These are phyloP conservation scores for Scomber colias DNA, from an alignment of 2,113 vertebrate genomes.

Conservation along the genomic window DNA sequence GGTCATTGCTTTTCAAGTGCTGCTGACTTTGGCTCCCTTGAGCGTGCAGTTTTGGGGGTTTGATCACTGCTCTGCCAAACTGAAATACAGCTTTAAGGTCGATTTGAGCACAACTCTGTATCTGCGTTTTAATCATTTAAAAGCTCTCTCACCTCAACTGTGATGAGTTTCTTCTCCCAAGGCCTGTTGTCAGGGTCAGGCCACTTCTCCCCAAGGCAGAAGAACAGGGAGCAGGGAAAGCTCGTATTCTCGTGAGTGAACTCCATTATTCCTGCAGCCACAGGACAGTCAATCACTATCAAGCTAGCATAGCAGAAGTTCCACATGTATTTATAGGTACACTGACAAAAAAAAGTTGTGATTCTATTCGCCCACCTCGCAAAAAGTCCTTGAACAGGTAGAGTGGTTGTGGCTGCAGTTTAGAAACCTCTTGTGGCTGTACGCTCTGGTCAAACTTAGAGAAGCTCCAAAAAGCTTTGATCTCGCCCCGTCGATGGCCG, in stretches of 20 bases:
- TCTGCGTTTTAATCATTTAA: constrained; percentile 15
- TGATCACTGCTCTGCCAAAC: constrained; percentile 20
- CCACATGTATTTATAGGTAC: neutral
- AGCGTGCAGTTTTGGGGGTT: constrained; percentile 14
- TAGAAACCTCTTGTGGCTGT: constrained; percentile 79
- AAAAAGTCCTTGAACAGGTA: constrained; percentile 82
- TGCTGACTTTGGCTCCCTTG: constrained; percentile 26
- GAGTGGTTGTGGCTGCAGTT: constrained; percentile 63
- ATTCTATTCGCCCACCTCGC: constrained; percentile 74
- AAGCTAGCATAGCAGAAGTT: neutral
- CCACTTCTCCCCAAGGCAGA: constrained; percentile 92
- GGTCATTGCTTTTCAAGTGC: constrained; percentile 15
- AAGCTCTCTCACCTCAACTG: constrained; percentile 85
- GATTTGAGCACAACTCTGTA: constrained; percentile 1
- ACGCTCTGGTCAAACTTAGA: constrained; percentile 71
- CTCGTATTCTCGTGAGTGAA: constrained; percentile 74
- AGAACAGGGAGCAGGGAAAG: constrained; percentile 86
- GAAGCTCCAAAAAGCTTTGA: constrained; percentile 81
- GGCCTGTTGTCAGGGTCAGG: constrained; percentile 81
- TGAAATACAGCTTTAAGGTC: constrained; percentile 13
- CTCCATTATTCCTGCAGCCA: constrained; percentile 80
- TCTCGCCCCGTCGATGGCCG: constrained; percentile 63
- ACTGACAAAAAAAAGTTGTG: neutral
- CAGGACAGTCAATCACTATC: neutral
- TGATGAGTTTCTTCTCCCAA: constrained; percentile 90